A percentile compares a stretch with the other conserved stretches of the same genome.
Conservation (phyloP, 2,888 invertebrate genomes). For the Ryuthela nishihirai region DNA sequence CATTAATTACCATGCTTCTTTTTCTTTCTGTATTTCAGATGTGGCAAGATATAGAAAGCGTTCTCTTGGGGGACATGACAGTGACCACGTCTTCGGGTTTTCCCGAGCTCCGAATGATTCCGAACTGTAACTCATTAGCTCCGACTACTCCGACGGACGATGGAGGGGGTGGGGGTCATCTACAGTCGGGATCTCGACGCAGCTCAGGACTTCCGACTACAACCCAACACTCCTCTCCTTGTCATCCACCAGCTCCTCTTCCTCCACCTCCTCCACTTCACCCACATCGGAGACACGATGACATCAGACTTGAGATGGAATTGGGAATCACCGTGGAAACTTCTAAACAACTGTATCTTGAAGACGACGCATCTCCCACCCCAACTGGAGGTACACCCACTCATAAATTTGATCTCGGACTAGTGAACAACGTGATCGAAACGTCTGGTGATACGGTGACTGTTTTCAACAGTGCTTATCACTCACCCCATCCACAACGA, state of each 20-base stretch:
- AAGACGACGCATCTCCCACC: slow-evolving; percentile 16
- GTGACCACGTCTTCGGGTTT: slow-evolving; percentile 18
- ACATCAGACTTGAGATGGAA: slow-evolving; percentile 17
- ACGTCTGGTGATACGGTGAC: slow-evolving; percentile 13
- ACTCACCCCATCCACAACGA: slow-evolving; percentile 13
- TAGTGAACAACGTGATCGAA: slow-evolving; percentile 16
- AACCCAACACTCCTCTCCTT: slow-evolving; percentile 9
- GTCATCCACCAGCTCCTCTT: slow-evolving; percentile 7
- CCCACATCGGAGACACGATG: slow-evolving; percentile 7
- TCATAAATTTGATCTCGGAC: slow-evolving; percentile 21
- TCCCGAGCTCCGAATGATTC: slow-evolving; percentile 13
- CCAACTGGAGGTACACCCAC: slow-evolving; percentile 1
- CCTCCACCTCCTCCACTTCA: slow-evolving; percentile 3
- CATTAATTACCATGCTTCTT: too few relatives aligned
- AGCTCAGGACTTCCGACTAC: slow-evolving; percentile 24
- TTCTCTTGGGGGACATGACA: slow-evolving; percentile 50
- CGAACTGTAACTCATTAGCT: slow-evolving; percentile 25
- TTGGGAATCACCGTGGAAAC: slow-evolving; percentile 21
- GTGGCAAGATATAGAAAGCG: slow-evolving; percentile 56
- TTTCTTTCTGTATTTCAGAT: too few relatives aligned
- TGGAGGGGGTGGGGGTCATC: slow-evolving; percentile 14
- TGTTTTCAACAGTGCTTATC: slow-evolving; percentile 20
- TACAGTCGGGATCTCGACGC: slow-evolving; percentile 3
- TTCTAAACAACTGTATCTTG: slow-evolving; percentile 9
- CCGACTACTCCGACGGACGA: slow-evolving; percentile 33